Base-by-base conservation (phyloP, 2,888 invertebrate genomes). In the Galeruca laticollis region DNA sequence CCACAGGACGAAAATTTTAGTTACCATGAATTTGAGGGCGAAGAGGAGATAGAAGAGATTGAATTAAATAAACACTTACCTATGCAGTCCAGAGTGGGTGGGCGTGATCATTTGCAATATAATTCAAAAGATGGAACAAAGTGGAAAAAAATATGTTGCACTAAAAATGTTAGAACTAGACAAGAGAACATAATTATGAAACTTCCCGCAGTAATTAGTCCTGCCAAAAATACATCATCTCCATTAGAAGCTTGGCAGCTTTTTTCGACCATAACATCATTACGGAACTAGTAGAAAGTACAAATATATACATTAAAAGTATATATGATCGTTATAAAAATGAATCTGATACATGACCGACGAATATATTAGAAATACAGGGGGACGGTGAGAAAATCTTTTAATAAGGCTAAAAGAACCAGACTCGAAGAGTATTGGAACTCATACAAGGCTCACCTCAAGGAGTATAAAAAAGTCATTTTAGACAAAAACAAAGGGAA, bases 121-220 rank as follows among this genome's bases (percentile, higher is more conserved):
- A 9, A 35, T 33, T 11, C 65, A 59, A 66, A 66, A 60, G 37
- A 66, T 51, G 60, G 51, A 20, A 51, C 60, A 35, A 66, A 66
- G 37, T 66, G 60, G 60, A 60, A 66, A 18, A 66, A 66, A 66
- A 1, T 43, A 5, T 54, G 21, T 21, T 13, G 20, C 49, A n/a
- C 54, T 21, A 54, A 64, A 56, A 64, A 64, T 64, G 40, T 64
- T 37, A 15, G 56, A 54, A 64, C 56, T n/a, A n/a, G 21, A 40
- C 64, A 56, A 26, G 40, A 56, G 3, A 56, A 64, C 26, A 37
- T 57, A 47, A 57, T 65, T 57, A 47, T 43, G 5, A 57, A 57
- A 43, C 49, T 59, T 47, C 51, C 65, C n/a, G 59, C 59, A 15
- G 65, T 65, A 37, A 37, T 65, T 13, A 47, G 57, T 57, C 31